These are phyloP conservation scores for Epinotia nisella DNA, from an alignment of 2,888 invertebrate genomes.

Conservation along the genomic window DNA sequence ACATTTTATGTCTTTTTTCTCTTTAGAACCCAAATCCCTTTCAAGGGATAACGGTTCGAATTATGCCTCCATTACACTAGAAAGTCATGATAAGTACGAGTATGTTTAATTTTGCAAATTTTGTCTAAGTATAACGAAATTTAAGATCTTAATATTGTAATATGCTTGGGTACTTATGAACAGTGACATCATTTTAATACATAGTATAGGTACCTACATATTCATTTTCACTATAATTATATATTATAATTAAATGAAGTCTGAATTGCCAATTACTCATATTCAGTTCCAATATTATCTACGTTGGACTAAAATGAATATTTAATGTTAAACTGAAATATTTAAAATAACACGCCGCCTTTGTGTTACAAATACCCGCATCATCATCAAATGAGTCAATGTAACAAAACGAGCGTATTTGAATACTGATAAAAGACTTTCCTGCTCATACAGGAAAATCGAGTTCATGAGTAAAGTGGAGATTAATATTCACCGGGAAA, in stretches of 20 bases:
- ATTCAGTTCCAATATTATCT: background rate
- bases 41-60: slow-evolving; percentile 3
- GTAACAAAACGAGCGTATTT: slow-evolving; percentile 9
- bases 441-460: slow-evolving; percentile 15
- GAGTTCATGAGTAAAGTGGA: slow-evolving; percentile 12
- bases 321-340: background rate
- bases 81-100: slow-evolving; percentile 1
- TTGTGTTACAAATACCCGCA: slow-evolving; percentile 17
- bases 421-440: slow-evolving; percentile 28
- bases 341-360: background rate
- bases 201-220: too few relatives aligned
- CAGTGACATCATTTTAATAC: too few relatives aligned
- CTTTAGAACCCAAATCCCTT: background rate
- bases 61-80: slow-evolving; percentile 7
- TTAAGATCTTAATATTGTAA: background rate
- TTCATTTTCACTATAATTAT: too few relatives aligned
- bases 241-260: too few relatives aligned
- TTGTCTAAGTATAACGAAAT: background rate
- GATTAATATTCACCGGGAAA: slow-evolving; percentile 27
- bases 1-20: background rate
- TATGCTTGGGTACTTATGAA: too few relatives aligned
- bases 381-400: slow-evolving; percentile 2
- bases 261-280: background rate
- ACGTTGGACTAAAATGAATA: background rate
- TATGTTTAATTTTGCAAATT: background rate